Percentiles rank a stretch among this genome's conserved stretches.
phyloP scores from a whole-genome alignment of 1,140 invertebrate genomes.

The Drosophila pallidifrons region DNA sequence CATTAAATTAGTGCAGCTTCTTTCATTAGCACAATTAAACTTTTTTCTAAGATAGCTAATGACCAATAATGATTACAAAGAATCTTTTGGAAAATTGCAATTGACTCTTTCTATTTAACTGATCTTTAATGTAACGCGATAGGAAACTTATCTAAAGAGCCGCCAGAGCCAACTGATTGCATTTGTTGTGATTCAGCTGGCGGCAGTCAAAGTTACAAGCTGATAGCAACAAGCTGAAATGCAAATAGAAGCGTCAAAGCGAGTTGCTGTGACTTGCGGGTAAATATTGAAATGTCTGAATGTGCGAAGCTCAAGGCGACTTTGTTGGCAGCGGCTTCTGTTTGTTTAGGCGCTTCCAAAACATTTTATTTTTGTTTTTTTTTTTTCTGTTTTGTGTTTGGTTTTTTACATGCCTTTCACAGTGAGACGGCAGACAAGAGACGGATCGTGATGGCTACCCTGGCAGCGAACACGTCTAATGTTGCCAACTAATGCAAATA shows the following conservation, averaged over 20 bases:
- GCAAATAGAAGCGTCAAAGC: conserved; percentile 14
- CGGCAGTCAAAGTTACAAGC: conserved; percentile 3
- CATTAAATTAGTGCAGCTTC: no score
- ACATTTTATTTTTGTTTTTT: not conserved
- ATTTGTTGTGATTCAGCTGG: conserved; percentile 5
- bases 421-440: conserved; percentile 15
- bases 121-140: not conserved
- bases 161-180: no score
- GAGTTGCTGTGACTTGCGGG: not conserved
- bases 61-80: no score
- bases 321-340: conserved; percentile 62
- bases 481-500: conserved; percentile 79
- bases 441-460: conserved; percentile 30
- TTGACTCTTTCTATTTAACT: not conserved
- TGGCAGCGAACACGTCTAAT: conserved; percentile 22
- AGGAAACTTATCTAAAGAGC: not conserved
- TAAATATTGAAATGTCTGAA: conserved; percentile 46
- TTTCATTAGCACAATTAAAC: no score
- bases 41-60: no score
- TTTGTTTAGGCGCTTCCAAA: conserved; percentile 58
- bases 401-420: conserved; percentile 43
- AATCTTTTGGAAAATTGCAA: no score
- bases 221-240: conserved; percentile 12
- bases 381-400: conserved; percentile 8
- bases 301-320: conserved; percentile 42